phyloP scores from a whole-genome alignment of 2,113 vertebrate species.

The Hippolais icterina region DNA sequence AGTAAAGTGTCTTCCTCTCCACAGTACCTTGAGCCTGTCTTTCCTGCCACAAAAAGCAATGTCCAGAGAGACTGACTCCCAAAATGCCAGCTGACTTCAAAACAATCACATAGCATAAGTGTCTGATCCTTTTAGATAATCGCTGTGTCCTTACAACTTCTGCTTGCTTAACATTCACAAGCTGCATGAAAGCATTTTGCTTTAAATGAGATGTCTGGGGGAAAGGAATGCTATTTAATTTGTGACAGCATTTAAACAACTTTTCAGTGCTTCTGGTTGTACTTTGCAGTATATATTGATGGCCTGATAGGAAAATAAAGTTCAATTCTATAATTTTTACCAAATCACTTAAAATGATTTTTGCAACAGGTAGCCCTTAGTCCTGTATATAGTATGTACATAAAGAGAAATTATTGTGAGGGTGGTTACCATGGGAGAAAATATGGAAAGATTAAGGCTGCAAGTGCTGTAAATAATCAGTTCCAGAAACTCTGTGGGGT shows the following conservation, averaged over 20 bases:
- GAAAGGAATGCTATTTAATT: background rate
- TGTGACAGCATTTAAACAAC: background rate
- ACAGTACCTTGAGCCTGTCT: background rate
- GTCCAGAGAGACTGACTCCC: background rate
- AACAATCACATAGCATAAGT: accelerated
- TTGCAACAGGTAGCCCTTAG: background rate
- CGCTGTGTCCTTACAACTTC: accelerated
- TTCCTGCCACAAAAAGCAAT: background rate
- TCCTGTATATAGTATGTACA: background rate
- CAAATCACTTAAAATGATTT: background rate
- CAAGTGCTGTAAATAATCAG: background rate
- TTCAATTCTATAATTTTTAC: background rate
- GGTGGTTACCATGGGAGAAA: background rate
- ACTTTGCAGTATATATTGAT: background rate
- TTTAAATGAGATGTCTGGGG: background rate
- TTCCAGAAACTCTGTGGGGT: background rate
- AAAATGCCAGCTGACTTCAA: background rate
- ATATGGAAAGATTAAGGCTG: background rate
- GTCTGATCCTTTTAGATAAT: background rate
- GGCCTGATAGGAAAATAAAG: background rate
- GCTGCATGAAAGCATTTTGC: background rate
- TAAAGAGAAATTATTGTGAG: background rate
- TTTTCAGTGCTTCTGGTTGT: background rate
- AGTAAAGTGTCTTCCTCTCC: background rate
- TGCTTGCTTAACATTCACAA: background rate